phyloP scores from a whole-genome alignment of 2,888 invertebrate genomes.

The Archips xylosteana region DNA sequence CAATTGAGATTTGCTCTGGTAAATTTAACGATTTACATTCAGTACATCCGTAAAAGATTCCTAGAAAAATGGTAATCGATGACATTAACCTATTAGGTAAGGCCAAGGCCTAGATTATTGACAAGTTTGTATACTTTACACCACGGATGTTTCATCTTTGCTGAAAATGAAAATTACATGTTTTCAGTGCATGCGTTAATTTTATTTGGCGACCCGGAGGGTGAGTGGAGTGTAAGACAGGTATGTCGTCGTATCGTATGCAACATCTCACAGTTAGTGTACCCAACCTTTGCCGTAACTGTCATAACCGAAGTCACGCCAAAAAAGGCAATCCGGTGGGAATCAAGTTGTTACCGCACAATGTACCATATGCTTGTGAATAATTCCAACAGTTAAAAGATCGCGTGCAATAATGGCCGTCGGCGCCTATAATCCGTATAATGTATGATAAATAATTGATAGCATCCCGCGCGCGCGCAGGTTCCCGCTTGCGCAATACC shows the following conservation, averaged over 20 bases:
- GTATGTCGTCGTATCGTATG: too few species aligned
- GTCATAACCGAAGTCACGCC: too few species aligned
- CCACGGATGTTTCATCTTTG: not conserved
- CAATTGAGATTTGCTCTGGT: too few species aligned
- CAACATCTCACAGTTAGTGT: too few species aligned
- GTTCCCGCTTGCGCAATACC: slow-evolving; percentile 32
- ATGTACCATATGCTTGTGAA: not conserved
- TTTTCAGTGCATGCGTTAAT: too few species aligned
- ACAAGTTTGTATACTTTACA: not conserved
- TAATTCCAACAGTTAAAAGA: slow-evolving; percentile 12
- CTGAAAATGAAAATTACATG: too few species aligned
- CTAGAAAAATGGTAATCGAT: not conserved
- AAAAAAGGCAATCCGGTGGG: too few species aligned
- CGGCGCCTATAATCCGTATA: slow-evolving; percentile 21
- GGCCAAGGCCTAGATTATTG: not conserved
- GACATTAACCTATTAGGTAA: not conserved
- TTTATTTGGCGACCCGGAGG: not conserved
- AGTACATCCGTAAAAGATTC: too few species aligned
- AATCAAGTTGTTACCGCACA: too few species aligned
- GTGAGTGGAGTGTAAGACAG: too few species aligned
- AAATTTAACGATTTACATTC: too few species aligned
- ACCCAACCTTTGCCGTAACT: too few species aligned
- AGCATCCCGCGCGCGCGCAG: slow-evolving; percentile 25
- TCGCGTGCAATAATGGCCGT: not conserved
- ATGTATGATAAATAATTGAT: slow-evolving; percentile 27